These are phyloP conservation scores for Epinotia bilunana DNA, from an alignment of 2,888 invertebrate species.

Conservation along the genomic window DNA sequence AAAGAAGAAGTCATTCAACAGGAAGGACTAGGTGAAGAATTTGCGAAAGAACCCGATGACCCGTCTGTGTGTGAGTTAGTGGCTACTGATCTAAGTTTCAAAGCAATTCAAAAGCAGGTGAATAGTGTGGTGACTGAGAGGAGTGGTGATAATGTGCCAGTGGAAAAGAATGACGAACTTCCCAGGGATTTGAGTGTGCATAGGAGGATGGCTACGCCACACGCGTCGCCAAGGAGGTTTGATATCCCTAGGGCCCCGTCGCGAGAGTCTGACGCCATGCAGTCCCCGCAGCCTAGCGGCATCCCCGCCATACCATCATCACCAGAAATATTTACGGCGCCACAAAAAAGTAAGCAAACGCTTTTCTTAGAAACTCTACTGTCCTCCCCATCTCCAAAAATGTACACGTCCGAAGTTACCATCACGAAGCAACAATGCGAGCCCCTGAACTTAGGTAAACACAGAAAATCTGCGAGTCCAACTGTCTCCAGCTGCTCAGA, in stretches of 20 bases:
- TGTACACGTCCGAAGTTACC: slow-evolving; percentile 84
- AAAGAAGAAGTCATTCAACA: slow-evolving; percentile 39
- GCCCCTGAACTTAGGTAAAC: slow-evolving; percentile 88
- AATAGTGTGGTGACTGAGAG: slow-evolving; percentile 56
- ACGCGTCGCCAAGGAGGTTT: slow-evolving; percentile 77
- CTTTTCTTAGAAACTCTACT: slow-evolving; percentile 86
- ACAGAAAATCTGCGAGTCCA: slow-evolving; percentile 87
- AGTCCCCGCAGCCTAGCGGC: slow-evolving; percentile 89
- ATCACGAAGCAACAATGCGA: slow-evolving; percentile 85
- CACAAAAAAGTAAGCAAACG: slow-evolving; percentile 79
- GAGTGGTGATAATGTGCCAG: slow-evolving; percentile 66
- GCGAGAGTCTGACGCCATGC: slow-evolving; percentile 88
- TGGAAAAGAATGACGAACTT: slow-evolving; percentile 81
- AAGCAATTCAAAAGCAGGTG: slow-evolving; percentile 65
- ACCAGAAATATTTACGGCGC: slow-evolving; percentile 86
- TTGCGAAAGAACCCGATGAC: slow-evolving; percentile 54
- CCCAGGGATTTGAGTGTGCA: slow-evolving; percentile 86
- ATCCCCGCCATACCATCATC: slow-evolving; percentile 88
- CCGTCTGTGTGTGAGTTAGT: slow-evolving; percentile 65
- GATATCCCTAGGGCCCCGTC: slow-evolving; percentile 86
- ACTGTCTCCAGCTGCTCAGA: slow-evolving; percentile 90
- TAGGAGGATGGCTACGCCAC: slow-evolving; percentile 76
- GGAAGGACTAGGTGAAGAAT: slow-evolving; percentile 43
- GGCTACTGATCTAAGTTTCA: slow-evolving; percentile 85
- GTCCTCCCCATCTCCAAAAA: slow-evolving; percentile 84